Base-by-base conservation (phyloP, 2,888 invertebrate genomes). In the Villa cingulata region DNA sequence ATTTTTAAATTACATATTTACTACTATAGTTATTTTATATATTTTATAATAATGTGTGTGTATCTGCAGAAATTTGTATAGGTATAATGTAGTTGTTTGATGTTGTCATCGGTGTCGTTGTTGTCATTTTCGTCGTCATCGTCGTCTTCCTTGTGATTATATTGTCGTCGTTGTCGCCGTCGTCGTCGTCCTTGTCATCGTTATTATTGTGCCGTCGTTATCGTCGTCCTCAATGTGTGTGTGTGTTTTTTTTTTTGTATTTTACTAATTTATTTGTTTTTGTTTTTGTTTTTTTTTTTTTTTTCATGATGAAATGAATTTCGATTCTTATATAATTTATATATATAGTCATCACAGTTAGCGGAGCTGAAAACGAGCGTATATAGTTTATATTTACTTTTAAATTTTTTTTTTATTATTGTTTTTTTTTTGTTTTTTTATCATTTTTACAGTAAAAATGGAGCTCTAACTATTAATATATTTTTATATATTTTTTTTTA, bases 261-360 rank as follows among this genome's bases (percentile, higher is more conserved):
- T 32, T 32, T 12, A 12, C 12, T 12, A 32, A 12, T 32, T 32
- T 12, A 12, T 32, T 32, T 32, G 10, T 9, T 27, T 27, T 27
- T 27, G 10, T 9, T 27, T 27, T 29, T 55, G 54, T 52, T 57
- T 53, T 58, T 57, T 54, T 55, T 57, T 57, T 32, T 32, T 32
- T 32, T 32, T 32, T 32, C 12, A 52, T 56, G 55, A 56, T 58
- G 57, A 57, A 54, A 57, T 57, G 56, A 56, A 55, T 63, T 64
- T 64, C 63, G 62, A 60, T 64, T 66, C 67, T 67, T 67, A 67
- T 65, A 63, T 62, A 65, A 46, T 49, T 51, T 51, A 51, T 49
- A n/a, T n/a, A n/a, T n/a, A 66, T 66, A 67, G 66, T 67, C 66
- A 67, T 67, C 67, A 67, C 67, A 67, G 67, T 67, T 67, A 66